Conservation (phyloP, 2,888 invertebrate genomes). For the Chaetogeoica ovagalla region DNA sequence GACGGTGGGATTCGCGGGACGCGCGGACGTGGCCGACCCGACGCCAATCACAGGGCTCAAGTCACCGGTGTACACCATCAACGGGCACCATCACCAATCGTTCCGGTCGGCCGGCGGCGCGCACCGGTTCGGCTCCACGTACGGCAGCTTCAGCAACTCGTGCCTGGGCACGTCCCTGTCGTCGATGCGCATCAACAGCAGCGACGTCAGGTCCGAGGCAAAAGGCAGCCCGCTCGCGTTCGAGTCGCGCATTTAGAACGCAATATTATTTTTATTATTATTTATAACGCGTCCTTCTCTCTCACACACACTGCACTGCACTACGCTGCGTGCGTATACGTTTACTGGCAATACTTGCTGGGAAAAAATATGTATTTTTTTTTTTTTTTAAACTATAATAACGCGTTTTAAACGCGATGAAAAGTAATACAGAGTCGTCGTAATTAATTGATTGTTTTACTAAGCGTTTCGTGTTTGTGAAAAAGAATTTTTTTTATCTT, state of each 20-base stretch:
- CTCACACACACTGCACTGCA: too few species aligned
- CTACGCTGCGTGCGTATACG: too few species aligned
- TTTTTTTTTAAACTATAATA: too few species aligned
- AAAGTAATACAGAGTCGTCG: too few species aligned
- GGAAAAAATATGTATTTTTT: too few species aligned
- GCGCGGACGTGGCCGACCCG: conserved; percentile 1
- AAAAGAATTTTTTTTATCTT: too few species aligned
- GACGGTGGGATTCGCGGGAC: conserved; percentile 21
- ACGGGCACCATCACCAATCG: conserved; percentile 26
- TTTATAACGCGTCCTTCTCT: too few species aligned
- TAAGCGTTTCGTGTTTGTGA: too few species aligned
- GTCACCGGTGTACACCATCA: conserved; percentile 47
- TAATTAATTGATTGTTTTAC: too few species aligned
- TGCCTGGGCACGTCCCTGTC: conserved; percentile 39
- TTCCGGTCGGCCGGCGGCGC: conserved; percentile 29
- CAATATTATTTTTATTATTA: too few species aligned
- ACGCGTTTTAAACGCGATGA: too few species aligned
- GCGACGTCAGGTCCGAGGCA: conserved; percentile 23
- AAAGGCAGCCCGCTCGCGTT: conserved; percentile 9
- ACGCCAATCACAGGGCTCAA: not conserved
- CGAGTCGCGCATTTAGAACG: not conserved
- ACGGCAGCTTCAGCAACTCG: conserved; percentile 49
- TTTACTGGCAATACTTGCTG: too few species aligned
- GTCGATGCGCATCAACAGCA: conserved; percentile 37
- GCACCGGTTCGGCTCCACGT: conserved; percentile 38